phyloP scores from a whole-genome alignment of 2,113 vertebrate genomes.

The Corvus moneduloides region DNA sequence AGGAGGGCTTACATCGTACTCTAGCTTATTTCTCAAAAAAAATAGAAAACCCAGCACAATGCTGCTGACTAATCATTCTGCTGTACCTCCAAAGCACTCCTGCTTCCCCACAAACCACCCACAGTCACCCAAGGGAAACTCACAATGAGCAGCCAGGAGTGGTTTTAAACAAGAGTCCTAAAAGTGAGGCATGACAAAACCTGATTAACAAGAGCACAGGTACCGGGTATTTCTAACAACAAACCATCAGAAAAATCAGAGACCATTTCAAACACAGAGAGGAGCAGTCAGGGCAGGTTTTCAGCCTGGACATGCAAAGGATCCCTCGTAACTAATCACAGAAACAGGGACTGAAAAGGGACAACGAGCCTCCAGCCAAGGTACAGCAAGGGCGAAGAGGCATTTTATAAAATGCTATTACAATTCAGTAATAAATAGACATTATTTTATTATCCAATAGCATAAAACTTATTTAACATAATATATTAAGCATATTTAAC shows the following conservation, averaged over 20 bases:
- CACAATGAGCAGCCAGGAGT: neutral
- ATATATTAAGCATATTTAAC: rapidly evolving
- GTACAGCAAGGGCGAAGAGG: neutral
- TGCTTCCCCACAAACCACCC: neutral
- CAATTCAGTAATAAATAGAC: neutral
- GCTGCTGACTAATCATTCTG: neutral
- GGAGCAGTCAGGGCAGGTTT: neutral
- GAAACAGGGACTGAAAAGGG: neutral
- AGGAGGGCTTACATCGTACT: rapidly evolving
- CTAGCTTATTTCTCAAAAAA: neutral
- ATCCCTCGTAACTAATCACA: neutral
- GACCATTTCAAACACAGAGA: neutral
- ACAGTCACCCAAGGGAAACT: neutral
- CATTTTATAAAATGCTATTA: neutral
- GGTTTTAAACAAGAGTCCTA: neutral
- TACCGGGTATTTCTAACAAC: neutral
- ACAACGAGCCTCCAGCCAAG: neutral
- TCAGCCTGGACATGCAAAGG: neutral
- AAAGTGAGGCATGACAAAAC: rapidly evolving
- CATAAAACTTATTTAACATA: neutral
- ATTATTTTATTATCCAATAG: neutral
- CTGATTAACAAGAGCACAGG: neutral
- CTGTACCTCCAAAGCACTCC: neutral
- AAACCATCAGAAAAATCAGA: neutral
- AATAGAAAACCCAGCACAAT: neutral